A percentile compares a stretch with the other conserved stretches of the same genome.
phyloP scores from a whole-genome alignment of 2,797 vertebrate genomes.

The Argentina silus region DNA sequence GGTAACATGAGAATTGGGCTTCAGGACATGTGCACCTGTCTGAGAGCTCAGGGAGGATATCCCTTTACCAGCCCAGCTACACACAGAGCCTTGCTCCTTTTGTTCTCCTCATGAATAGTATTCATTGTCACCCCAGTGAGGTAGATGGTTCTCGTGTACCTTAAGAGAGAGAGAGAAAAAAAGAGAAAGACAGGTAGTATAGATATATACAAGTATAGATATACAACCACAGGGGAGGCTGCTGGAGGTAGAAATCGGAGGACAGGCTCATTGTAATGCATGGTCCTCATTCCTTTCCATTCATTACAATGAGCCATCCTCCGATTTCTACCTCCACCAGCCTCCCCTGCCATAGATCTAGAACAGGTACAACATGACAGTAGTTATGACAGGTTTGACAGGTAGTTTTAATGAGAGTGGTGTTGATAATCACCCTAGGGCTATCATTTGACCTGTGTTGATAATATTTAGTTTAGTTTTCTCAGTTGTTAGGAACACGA shows the following conservation, averaged over 20 bases:
- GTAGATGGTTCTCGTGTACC: not conserved
- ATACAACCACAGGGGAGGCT: not conserved
- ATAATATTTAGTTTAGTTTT: no score
- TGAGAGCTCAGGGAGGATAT: not conserved
- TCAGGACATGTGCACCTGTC: not conserved
- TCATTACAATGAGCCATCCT: no score
- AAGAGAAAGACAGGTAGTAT: not conserved
- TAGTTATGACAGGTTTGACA: not conserved
- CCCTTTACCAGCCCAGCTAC: not conserved
- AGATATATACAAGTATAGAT: not conserved
- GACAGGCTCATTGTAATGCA: no score
- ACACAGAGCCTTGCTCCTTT: not conserved
- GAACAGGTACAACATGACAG: not conserved
- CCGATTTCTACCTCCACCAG: no score
- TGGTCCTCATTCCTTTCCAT: no score
- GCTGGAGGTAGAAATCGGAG: no score
- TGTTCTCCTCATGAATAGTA: conserved; percentile 1
- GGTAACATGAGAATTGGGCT: conserved; percentile 37
- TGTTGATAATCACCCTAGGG: no score
- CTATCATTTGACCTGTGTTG: no score
- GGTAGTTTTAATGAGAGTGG: no score
- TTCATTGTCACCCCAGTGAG: not conserved
- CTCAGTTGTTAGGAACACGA: no score
- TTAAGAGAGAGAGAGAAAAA: not conserved
- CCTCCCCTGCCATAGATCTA: no score